Evolutionary conservation across 1,140 invertebrate genomes (phyloP).

Genomic region (Stegodyphus dumicola): DNA sequence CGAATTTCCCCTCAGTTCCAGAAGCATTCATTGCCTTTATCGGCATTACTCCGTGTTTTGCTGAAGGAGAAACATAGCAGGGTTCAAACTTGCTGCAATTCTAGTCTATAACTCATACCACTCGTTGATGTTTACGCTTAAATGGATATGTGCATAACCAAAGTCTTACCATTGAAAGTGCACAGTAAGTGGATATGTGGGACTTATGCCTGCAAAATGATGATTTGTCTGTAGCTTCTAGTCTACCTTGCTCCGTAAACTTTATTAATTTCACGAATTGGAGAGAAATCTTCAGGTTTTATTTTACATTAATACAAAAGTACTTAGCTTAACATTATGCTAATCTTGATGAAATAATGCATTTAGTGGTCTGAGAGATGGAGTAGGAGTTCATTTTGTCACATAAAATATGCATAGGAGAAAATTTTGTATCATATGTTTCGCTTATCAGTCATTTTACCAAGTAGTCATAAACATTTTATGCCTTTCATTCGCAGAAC

Average conservation of each 20-base stretch:
- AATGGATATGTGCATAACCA: conserved; percentile 17
- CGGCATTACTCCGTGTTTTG: neutral
- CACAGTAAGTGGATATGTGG: conserved; percentile 3
- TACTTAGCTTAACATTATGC: no score
- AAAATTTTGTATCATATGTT: no score
- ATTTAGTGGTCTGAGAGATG: no score
- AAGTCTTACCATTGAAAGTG: neutral
- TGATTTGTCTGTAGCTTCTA: conserved; percentile 44
- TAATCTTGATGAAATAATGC: no score
- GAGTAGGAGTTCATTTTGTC: no score
- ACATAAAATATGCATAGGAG: no score
- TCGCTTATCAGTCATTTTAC: no score
- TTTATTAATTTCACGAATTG: no score
- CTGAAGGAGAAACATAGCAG: conserved; percentile 1
- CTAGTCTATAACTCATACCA: conserved; percentile 37
- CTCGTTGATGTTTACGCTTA: conserved; percentile 37
- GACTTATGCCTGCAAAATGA: conserved; percentile 7
- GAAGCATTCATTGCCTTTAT: neutral
- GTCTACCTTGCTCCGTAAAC: neutral
- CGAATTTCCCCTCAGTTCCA: neutral
- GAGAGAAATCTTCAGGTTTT: no score
- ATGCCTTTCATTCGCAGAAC: no score
- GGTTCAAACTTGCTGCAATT: conserved; percentile 36
- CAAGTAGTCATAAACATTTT: no score
- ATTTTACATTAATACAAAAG: no score